Conservation (phyloP, 1,140 invertebrate species). For the Phocides pigmalion region DNA sequence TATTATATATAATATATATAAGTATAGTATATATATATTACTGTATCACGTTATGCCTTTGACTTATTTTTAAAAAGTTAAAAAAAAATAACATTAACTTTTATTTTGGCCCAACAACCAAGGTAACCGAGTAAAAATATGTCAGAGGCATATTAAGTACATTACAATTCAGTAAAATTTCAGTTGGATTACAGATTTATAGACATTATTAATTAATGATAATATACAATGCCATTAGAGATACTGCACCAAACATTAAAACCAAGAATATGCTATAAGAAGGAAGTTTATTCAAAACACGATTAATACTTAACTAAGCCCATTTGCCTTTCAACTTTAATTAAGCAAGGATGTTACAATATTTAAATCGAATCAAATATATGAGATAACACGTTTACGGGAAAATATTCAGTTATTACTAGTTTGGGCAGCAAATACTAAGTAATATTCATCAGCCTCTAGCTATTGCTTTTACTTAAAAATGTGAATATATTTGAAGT, state of each 20-base stretch:
- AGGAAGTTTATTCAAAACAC: constrained; percentile 66
- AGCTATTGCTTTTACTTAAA: constrained; percentile 35
- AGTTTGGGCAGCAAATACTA: constrained; percentile 73
- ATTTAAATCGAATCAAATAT: constrained; percentile 48
- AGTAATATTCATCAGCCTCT: constrained; percentile 30
- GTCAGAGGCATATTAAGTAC: constrained; percentile 54
- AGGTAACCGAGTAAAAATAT: constrained; percentile 45
- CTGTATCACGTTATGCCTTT: constrained; percentile 41
- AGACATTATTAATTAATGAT: constrained; percentile 69
- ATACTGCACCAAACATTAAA: constrained; percentile 82
- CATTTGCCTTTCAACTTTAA: constrained; percentile 70
- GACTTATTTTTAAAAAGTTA: constrained; percentile 14
- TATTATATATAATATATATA: constrained; percentile 40
- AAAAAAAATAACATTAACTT: constrained; percentile 1
- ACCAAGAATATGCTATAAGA: constrained; percentile 76
- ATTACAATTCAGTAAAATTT: constrained; percentile 50
- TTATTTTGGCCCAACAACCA: constrained; percentile 10
- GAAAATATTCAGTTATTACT: constrained; percentile 42
- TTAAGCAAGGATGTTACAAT: constrained; percentile 57
- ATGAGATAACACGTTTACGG: constrained; percentile 44
- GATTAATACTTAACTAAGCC: constrained; percentile 73
- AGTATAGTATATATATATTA: constrained; percentile 5
- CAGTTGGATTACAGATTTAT: constrained; percentile 59
- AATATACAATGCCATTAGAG: constrained; percentile 82
- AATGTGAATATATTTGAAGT: constrained; percentile 8